phyloP scores from a whole-genome alignment of 1,140 invertebrate species.

The Drosophila nasuta region DNA sequence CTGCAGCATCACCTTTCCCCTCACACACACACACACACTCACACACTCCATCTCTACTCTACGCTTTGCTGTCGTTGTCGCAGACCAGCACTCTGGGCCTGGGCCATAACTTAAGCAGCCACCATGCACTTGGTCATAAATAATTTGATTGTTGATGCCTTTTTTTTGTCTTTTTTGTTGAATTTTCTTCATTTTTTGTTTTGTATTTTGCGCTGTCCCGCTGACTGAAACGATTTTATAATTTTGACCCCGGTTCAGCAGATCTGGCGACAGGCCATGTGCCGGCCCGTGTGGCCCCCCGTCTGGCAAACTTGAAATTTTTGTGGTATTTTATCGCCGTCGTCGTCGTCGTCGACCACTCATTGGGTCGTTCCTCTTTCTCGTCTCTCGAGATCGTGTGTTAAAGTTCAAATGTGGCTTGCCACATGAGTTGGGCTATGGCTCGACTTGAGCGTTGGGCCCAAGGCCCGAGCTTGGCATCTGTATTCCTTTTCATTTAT shows the following conservation, averaged over 20 bases:
- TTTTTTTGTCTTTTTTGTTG: constrained; percentile 30
- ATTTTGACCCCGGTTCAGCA: constrained; percentile 76
- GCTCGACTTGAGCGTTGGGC: constrained; percentile 6
- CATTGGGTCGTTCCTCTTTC: neutral
- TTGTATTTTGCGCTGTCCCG: constrained; percentile 18
- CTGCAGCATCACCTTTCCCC: neutral
- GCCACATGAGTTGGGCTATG: constrained; percentile 63
- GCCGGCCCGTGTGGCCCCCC: constrained; percentile 50
- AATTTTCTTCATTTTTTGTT: constrained; percentile 27
- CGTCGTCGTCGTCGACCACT: constrained; percentile 25
- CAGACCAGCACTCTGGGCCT: constrained; percentile 38
- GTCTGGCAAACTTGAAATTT: constrained; percentile 79
- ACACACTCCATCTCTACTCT: neutral
- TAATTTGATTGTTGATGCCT: constrained; percentile 74
- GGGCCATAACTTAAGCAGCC: constrained; percentile 72
- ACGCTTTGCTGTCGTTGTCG: neutral
- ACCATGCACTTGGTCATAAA: constrained; percentile 81
- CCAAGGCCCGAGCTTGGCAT: neutral
- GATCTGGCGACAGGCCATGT: constrained; percentile 63
- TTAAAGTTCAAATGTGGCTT: constrained; percentile 81
- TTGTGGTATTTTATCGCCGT: constrained; percentile 51
- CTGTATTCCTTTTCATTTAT: constrained; percentile 41
- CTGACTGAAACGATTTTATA: constrained; percentile 73
- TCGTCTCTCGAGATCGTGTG: constrained; percentile 55
- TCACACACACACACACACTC: neutral